phyloP scores from a whole-genome alignment of 2,888 invertebrate species.

The Leucophenga montana region DNA sequence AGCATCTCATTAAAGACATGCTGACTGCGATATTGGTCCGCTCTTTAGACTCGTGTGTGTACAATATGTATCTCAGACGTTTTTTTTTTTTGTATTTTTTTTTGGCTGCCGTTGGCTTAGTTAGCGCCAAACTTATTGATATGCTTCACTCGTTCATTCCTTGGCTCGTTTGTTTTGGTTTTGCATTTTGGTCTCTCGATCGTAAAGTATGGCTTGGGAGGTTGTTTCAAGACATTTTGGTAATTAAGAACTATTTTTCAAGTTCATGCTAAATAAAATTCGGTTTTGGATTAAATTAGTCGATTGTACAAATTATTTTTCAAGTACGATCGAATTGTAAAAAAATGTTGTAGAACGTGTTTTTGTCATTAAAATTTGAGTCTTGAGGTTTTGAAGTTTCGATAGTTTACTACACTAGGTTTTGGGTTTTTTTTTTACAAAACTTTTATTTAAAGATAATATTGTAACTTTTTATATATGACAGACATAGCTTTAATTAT shows the following conservation, averaged over 20 bases:
- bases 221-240: not conserved
- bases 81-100: too few species aligned
- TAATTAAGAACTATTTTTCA: conserved; percentile 27
- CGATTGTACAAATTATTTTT: conserved; percentile 13
- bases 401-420: too few species aligned
- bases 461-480: too few species aligned
- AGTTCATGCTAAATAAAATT: conserved; percentile 19
- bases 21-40: not conserved
- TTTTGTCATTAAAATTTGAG: conserved; percentile 5
- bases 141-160: not conserved
- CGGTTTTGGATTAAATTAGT: conserved; percentile 12
- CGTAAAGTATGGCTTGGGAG: not conserved
- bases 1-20: not conserved
- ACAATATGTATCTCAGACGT: conserved; percentile 40
- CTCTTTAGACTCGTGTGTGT: conserved; percentile 18
- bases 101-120: not conserved
- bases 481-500: not conserved
- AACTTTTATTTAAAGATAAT: not conserved
- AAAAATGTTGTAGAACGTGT: conserved; percentile 8
- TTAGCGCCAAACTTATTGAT: not conserved
- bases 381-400: not conserved
- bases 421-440: too few species aligned
- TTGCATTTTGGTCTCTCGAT: not conserved
- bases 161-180: not conserved
- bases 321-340: conserved; percentile 7